phyloP scores from a whole-genome alignment of 2,113 vertebrate species.

The Protobothrops flavoviridis region DNA sequence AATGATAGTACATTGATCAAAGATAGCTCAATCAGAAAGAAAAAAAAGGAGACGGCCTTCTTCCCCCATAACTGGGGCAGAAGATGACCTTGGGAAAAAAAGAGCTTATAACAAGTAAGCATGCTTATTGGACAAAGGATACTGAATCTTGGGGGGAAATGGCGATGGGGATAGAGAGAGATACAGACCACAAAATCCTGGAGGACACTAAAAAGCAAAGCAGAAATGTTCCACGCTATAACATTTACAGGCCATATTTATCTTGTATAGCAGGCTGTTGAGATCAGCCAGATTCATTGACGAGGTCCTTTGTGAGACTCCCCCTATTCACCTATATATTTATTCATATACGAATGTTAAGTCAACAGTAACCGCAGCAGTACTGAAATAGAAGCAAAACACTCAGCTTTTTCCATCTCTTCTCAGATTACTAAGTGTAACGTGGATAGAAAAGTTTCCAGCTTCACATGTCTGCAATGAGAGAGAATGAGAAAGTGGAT shows the following conservation, averaged over 20 bases:
- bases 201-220: neutral
- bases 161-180: neutral
- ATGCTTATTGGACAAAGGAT: neutral
- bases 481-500: slow-evolving; percentile 27
- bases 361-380: neutral
- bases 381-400: slow-evolving; percentile 18
- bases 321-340: neutral
- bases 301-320: neutral
- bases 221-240: neutral
- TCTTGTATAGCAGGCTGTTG: neutral
- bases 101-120: neutral
- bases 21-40: neutral
- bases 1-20: neutral
- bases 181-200: neutral
- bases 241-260: neutral
- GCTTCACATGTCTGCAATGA: slow-evolving; percentile 82
- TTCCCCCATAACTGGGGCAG: neutral
- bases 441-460: slow-evolving; percentile 86
- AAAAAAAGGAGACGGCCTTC: neutral
- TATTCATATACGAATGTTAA: neutral
- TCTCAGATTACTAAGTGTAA: slow-evolving; percentile 77
- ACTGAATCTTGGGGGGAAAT: neutral
- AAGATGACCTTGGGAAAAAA: neutral
- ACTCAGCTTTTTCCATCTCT: slow-evolving; percentile 73
- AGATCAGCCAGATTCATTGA: neutral